Conservation (phyloP, 2,888 invertebrate species). For the Lottia scabra region DNA sequence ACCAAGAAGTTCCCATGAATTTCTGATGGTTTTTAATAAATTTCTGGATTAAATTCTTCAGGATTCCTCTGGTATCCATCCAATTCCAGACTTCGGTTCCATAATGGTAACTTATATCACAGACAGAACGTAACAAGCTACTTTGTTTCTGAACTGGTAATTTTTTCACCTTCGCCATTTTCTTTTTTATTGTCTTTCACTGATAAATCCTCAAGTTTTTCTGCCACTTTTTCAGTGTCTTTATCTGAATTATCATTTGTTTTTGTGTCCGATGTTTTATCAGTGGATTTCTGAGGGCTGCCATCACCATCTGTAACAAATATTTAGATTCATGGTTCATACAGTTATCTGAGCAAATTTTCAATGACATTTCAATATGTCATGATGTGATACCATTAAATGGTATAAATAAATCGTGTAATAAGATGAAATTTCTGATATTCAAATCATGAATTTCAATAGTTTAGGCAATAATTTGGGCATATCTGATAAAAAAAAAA, state of each 20-base stretch:
- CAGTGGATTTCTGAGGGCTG: neutral
- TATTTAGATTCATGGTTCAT: neutral
- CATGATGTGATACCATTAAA: no score
- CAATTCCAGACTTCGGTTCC: no score
- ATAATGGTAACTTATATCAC: neutral
- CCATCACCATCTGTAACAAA: neutral
- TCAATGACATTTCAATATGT: no score
- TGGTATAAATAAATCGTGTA: no score
- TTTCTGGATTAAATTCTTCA: no score
- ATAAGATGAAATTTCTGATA: no score
- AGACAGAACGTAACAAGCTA: neutral
- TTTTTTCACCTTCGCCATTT: neutral
- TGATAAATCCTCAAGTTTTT: constrained; percentile 32
- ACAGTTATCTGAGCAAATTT: neutral
- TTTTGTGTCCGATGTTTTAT: constrained; percentile 11
- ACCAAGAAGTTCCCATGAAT: no score
- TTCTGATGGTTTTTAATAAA: no score
- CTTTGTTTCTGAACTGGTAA: neutral
- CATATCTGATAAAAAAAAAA: no score
- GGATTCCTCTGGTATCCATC: no score
- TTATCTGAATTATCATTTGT: constrained; percentile 11
- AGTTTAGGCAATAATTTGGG: no score
- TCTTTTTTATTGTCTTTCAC: constrained; percentile 25
- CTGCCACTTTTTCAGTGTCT: constrained; percentile 25
- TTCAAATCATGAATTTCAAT: no score